Evolutionary conservation across 2,888 invertebrate species (phyloP).

Genomic region (Holacanthella duospinosa): DNA sequence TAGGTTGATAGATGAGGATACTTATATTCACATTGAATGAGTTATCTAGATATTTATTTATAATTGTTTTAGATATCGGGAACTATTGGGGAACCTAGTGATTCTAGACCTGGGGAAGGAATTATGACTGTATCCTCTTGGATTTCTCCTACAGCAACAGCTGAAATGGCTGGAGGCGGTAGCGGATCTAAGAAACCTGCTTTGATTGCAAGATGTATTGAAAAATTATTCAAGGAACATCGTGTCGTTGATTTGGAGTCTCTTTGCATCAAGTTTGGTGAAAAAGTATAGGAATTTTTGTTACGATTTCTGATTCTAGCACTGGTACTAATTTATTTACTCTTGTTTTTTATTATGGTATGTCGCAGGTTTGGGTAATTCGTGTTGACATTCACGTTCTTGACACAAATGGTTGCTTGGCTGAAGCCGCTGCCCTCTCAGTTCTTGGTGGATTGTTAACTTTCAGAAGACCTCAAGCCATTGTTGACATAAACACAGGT

Average conservation of each 20-base stretch:
- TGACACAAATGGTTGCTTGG: slow-evolving; percentile 34
- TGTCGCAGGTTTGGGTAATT: slow-evolving; percentile 31
- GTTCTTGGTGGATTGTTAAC: slow-evolving; percentile 31
- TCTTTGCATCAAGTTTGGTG: slow-evolving; percentile 36
- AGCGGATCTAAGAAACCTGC: slow-evolving; percentile 27
- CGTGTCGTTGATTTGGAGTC: slow-evolving; percentile 33
- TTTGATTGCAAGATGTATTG: slow-evolving; percentile 28
- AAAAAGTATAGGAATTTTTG: slow-evolving; percentile 24
- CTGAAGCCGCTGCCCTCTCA: slow-evolving; percentile 32
- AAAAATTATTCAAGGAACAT: slow-evolving; percentile 33
- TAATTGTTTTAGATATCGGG: slow-evolving; percentile 25
- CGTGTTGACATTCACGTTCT: slow-evolving; percentile 32
- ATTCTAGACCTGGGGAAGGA: slow-evolving; percentile 35
- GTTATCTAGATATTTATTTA: not conserved
- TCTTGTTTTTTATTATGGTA: not conserved
- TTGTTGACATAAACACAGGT: slow-evolving; percentile 27
- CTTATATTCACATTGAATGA: not conserved
- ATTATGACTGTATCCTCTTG: slow-evolving; percentile 31
- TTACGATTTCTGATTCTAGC: no score
- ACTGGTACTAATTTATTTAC: not conserved
- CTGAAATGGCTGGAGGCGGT: slow-evolving; percentile 33
- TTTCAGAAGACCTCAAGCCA: slow-evolving; percentile 30
- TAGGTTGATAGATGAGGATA: not conserved
- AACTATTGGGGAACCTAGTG: slow-evolving; percentile 30
- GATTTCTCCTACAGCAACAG: slow-evolving; percentile 35